Percentiles rank a stretch among this genome's conserved stretches.
Conservation (phyloP, 1,140 invertebrate genomes). For the Danaus melanippus region DNA sequence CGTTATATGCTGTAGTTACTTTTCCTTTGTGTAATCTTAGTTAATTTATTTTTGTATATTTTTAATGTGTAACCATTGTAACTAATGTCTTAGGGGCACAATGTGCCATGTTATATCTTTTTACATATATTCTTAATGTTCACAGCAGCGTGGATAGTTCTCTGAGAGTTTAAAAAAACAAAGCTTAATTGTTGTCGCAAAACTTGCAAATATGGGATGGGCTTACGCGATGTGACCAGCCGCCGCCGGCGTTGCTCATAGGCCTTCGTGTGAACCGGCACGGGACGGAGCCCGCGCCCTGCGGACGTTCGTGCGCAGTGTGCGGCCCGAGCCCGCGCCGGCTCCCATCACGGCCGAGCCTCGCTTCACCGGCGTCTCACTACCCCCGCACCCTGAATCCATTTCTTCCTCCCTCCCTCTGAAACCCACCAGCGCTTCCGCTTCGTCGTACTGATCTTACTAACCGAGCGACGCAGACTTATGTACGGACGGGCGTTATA, state of each 20-base stretch:
- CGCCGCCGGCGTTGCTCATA: constrained; percentile 67
- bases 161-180: constrained; percentile 52
- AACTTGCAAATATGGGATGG: constrained; percentile 73
- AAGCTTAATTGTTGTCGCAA: constrained; percentile 74
- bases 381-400: constrained; percentile 19
- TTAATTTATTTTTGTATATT: too few relatives aligned
- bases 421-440: constrained; percentile 52
- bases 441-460: constrained; percentile 63
- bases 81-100: background rate
- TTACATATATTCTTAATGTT: constrained; percentile 63
- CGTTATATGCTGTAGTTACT: too few relatives aligned
- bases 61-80: too few relatives aligned
- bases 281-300: constrained; percentile 50
- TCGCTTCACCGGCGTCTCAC: constrained; percentile 47
- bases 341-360: constrained; percentile 52
- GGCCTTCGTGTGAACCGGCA: constrained; percentile 67
- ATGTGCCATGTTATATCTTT: constrained; percentile 11
- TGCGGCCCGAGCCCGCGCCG: constrained; percentile 52
- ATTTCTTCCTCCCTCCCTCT: constrained; percentile 19
- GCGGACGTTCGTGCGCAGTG: constrained; percentile 35
- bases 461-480: constrained; percentile 51
- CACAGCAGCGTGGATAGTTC: constrained; percentile 65
- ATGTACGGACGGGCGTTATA: constrained; percentile 58
- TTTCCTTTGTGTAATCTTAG: too few relatives aligned
- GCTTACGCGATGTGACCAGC: constrained; percentile 78